Percentiles rank a stretch among this genome's conserved stretches.
Conservation (phyloP, 2,113 vertebrate species). For the Hemiscyllium ocellatum region DNA sequence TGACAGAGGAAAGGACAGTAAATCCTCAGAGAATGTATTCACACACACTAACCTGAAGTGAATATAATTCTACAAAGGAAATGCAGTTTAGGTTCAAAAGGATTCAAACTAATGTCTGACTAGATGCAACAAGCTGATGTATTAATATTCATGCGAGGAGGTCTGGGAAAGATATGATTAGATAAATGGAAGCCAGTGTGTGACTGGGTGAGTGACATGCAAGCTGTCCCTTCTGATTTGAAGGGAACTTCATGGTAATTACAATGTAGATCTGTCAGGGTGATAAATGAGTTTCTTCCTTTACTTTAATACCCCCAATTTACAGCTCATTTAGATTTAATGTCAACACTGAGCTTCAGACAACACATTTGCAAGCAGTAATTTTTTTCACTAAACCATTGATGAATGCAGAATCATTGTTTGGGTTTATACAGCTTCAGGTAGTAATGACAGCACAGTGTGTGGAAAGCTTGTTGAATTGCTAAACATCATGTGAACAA, state of each 20-base stretch:
- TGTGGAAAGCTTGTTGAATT: background rate
- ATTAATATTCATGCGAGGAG: constrained; percentile 13
- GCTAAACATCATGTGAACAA: background rate
- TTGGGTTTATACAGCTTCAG: background rate
- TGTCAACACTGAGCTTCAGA: constrained; percentile 25
- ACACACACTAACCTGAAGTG: background rate
- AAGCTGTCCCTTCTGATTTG: constrained; percentile 28
- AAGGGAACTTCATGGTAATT: constrained; percentile 24
- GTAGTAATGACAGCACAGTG: background rate
- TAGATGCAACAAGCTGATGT: constrained; percentile 22
- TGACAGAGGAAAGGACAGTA: background rate
- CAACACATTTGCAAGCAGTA: background rate
- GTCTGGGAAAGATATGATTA: constrained; percentile 16
- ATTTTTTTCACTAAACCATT: background rate
- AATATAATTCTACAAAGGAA: background rate
- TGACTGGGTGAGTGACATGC: constrained; percentile 18
- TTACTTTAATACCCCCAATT: constrained; percentile 29
- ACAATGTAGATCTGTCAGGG: constrained; percentile 33
- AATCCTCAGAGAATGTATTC: background rate
- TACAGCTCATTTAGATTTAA: constrained; percentile 33
- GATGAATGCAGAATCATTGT: background rate
- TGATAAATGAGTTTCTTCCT: constrained; percentile 36
- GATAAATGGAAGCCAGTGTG: constrained; percentile 26
- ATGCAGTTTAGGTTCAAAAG: constrained; percentile 26
- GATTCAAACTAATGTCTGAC: constrained; percentile 28